phyloP scores from a whole-genome alignment of 2,113 vertebrate species.

The Hippocampus barbouri region DNA sequence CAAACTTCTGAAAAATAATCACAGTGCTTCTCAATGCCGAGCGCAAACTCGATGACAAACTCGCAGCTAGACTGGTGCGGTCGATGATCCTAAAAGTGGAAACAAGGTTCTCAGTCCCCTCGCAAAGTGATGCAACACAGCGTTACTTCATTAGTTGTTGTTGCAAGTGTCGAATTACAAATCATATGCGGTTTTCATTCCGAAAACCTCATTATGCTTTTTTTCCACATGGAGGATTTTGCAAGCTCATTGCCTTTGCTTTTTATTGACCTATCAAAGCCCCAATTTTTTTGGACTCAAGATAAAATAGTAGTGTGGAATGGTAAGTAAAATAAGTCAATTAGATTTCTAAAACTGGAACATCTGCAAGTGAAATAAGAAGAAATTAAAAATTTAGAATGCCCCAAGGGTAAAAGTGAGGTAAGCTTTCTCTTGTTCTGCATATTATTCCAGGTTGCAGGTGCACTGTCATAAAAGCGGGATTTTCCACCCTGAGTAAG shows the following conservation, averaged over 20 bases:
- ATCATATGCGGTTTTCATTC: background rate
- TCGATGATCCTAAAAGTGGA: background rate
- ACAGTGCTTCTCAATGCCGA: background rate
- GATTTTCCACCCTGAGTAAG: constrained; percentile 7
- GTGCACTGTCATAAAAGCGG: constrained; percentile 1
- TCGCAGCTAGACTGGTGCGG: no score
- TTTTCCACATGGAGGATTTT: background rate
- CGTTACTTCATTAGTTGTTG: background rate
- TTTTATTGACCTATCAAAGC: constrained; percentile 7
- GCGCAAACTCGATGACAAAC: background rate
- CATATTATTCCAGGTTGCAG: background rate
- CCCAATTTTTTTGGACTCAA: background rate
- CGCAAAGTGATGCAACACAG: background rate
- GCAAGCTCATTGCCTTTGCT: background rate
- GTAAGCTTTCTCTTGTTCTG: background rate
- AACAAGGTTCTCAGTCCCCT: background rate
- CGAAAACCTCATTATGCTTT: background rate
- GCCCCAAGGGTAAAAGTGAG: background rate
- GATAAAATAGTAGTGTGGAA: background rate
- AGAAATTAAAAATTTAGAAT: constrained; percentile 1
- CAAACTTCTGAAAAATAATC: no score
- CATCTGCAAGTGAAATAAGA: constrained; percentile 10
- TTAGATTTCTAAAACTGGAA: background rate
- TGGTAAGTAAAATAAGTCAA: constrained; percentile 1
- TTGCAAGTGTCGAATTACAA: background rate